Evolutionary conservation across 2,113 vertebrate species (phyloP), one percentile per base, ranked within the genome.

Genomic region (Pelecanus crispus): DNA sequence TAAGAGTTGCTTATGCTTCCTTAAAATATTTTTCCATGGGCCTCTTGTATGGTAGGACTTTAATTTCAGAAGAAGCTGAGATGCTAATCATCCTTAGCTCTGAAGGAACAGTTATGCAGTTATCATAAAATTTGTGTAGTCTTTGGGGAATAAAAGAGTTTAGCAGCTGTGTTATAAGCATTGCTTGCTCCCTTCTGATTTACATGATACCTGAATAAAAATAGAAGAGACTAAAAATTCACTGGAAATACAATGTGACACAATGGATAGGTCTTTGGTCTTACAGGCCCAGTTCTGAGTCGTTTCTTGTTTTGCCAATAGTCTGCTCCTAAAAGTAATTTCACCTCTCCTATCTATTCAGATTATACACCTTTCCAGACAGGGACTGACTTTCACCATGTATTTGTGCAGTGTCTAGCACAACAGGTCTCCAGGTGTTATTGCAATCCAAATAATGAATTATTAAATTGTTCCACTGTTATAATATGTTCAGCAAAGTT

Each of bases 401-500:
- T 47, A 29, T 88, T 86, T 93, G 67, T 55, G 29, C 47, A 81
- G 20, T 49, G 26, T 34, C 11, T 8, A 70, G 47, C 55, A 71
- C 59, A 81, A 31, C 9, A 36, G 29, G 13, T 83, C 29, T 92
- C 36, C 42, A 62, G 42, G 45, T 86, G 29, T 3, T 95, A 44
- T 18, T 74, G 17, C 56, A 36, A 62, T 56, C 9, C 11, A 72
- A 80, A 80, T 61, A 80, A 95, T 80, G 17, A 81, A 62, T 70
- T 79, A 61, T 70, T 82, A 77, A 70, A 7, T 70, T 66, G 9
- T 73, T 65, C 25, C 28, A 34, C 11, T 53, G 36, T n/a, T 62
- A 13, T 11, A 44, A 53, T 58, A 17, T 0, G 0, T 31, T 80
- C n/a, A 32, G 4, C 4, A 55, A 63, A 45, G 7, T 45, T 81